phyloP scores from a whole-genome alignment of 1,140 invertebrate genomes.

The Lepidotrigona ventralis region DNA sequence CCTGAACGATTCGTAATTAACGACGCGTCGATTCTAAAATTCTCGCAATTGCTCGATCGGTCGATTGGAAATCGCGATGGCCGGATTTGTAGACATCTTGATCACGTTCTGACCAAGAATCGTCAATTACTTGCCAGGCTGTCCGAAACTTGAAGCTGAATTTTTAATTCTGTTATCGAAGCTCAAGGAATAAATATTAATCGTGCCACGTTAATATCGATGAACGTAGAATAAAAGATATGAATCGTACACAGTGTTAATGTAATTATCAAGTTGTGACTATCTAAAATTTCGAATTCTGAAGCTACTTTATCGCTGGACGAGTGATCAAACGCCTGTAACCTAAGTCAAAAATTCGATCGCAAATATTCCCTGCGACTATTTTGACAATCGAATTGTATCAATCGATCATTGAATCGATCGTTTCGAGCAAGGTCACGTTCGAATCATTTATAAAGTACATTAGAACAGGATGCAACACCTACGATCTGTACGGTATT shows the following conservation, averaged over 20 bases:
- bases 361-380: neutral
- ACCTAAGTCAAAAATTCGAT: neutral
- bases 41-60: constrained; percentile 35
- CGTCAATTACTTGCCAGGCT: neutral
- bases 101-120: constrained; percentile 17
- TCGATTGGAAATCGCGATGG: constrained; percentile 4
- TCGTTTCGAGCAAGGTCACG: too few relatives aligned
- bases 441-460: too few relatives aligned
- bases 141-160: too few relatives aligned
- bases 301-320: too few relatives aligned
- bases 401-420: neutral
- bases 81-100: constrained; percentile 32
- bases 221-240: neutral
- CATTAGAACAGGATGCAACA: too few relatives aligned
- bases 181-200: too few relatives aligned
- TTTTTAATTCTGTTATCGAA: too few relatives aligned
- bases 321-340: neutral
- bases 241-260: neutral
- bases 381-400: neutral
- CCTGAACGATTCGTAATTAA: constrained; percentile 39
- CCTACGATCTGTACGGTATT: neutral
- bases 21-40: constrained; percentile 45
- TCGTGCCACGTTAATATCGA: neutral
- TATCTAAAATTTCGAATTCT: too few relatives aligned
- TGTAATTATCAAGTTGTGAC: too few relatives aligned